These are phyloP conservation scores for Equus quagga DNA, from an alignment of 2,113 vertebrate genomes.

Conservation along the genomic window DNA sequence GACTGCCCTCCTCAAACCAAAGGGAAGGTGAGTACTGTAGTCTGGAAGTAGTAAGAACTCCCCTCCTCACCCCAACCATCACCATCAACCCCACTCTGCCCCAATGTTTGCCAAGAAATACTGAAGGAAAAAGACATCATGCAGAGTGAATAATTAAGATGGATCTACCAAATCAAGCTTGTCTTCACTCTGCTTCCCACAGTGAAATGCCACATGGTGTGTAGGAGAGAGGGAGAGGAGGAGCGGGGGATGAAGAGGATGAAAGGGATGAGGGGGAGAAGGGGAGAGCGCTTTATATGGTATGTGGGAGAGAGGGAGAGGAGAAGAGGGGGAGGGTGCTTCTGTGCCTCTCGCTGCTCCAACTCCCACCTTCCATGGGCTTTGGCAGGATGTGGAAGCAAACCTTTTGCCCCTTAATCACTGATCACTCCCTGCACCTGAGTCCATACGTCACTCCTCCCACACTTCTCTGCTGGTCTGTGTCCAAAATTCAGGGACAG, in stretches of 20 bases:
- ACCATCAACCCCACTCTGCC: not conserved
- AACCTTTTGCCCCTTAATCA: not conserved
- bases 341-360: slow-evolving; percentile 13
- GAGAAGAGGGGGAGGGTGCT: not conserved
- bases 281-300: no score
- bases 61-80: not conserved
- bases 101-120: slow-evolving; percentile 22
- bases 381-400: not conserved
- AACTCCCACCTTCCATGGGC: not conserved
- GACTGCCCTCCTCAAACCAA: not conserved
- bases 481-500: not conserved
- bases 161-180: slow-evolving; percentile 43
- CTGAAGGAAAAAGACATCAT: not conserved
- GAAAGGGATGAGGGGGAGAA: not conserved
- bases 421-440: not conserved
- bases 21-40: not conserved
- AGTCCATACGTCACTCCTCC: not conserved
- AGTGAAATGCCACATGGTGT: slow-evolving; percentile 51
- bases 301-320: no score
- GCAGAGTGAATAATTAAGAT: slow-evolving; percentile 16
- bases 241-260: not conserved
- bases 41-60: not conserved
- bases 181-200: slow-evolving; percentile 36
- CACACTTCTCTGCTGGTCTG: not conserved
- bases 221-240: not conserved